These are phyloP conservation scores for Nipponacmea schrenckii DNA, from an alignment of 2,888 invertebrate species.

Conservation along the genomic window DNA sequence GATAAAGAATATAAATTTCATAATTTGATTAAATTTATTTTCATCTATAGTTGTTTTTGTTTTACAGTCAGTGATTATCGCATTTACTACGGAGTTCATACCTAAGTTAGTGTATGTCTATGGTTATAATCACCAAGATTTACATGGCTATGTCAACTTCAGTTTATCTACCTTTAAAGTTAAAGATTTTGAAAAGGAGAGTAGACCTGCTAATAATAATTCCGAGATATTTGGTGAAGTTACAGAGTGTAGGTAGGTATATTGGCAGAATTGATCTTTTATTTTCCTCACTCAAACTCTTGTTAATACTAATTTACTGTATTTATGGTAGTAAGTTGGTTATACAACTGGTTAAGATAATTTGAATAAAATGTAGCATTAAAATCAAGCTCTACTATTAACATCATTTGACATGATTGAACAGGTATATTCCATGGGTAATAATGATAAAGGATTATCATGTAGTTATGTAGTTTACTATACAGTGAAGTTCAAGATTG, in stretches of 20 bases:
- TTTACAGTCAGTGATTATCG: constrained; percentile 93
- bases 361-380: no score
- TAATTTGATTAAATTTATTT: no score
- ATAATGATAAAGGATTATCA: no score
- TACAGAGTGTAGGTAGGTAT: constrained; percentile 53
- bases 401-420: no score
- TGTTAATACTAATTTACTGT: no score
- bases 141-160: constrained; percentile 58
- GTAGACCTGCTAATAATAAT: constrained; percentile 39
- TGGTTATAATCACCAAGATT: constrained; percentile 35
- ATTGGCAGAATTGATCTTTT: background rate
- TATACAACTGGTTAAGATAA: no score
- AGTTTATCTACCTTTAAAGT: constrained; percentile 60
- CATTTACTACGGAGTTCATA: constrained; percentile 97
- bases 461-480: no score
- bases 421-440: no score
- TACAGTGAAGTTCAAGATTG: no score
- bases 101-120: constrained; percentile 93
- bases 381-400: no score
- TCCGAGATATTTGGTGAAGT: constrained; percentile 43
- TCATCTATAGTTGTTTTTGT: background rate
- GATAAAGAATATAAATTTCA: no score
- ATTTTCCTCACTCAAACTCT: background rate
- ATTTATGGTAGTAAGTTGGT: no score
- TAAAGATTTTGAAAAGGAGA: constrained; percentile 47